These are phyloP conservation scores for Callinectes sapidus DNA, from an alignment of 2,888 invertebrate genomes.

Conservation along the genomic window DNA sequence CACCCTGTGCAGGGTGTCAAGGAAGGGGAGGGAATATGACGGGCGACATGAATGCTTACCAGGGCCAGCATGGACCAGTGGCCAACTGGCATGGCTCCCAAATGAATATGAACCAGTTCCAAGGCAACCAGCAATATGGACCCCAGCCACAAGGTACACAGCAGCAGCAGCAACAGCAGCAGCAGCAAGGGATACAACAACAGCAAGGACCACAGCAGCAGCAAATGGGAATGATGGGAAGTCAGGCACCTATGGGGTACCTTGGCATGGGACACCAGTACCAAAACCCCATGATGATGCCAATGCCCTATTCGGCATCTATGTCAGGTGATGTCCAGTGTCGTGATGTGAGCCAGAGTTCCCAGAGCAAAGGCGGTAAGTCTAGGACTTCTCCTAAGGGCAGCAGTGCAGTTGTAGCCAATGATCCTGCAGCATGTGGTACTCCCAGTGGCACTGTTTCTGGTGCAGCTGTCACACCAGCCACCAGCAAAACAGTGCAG, in stretches of 20 bases:
- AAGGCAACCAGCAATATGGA: constrained; percentile 53
- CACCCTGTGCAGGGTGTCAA: constrained; percentile 74
- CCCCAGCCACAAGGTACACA: constrained; percentile 48
- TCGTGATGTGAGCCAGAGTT: constrained; percentile 83
- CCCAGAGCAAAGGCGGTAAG: constrained; percentile 64
- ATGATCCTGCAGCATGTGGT: constrained; percentile 29
- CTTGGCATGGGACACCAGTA: constrained; percentile 57
- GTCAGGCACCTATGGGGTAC: constrained; percentile 58
- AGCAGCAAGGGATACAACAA: constrained; percentile 44
- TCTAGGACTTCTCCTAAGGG: constrained; percentile 42
- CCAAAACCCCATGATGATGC: constrained; percentile 73
- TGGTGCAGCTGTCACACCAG: constrained; percentile 44
- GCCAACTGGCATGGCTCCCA: constrained; percentile 65
- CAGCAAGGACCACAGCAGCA: constrained; percentile 56
- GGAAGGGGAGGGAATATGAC: constrained; percentile 73
- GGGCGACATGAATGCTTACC: constrained; percentile 57
- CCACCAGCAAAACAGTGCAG: constrained; percentile 37
- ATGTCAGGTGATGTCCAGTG: constrained; percentile 80
- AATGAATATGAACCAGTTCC: constrained; percentile 62
- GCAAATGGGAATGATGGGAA: constrained; percentile 51
- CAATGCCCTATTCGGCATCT: constrained; percentile 56
- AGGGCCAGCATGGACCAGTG: constrained; percentile 56
- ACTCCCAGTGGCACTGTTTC: constrained; percentile 30
- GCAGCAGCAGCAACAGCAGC: constrained; percentile 49
- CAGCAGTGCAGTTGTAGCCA: constrained; percentile 29